Percentiles rank a stretch among this genome's conserved stretches.
These are phyloP conservation scores for Lerista edwardsae DNA, from an alignment of 2,797 vertebrate genomes.

Conservation along the genomic window DNA sequence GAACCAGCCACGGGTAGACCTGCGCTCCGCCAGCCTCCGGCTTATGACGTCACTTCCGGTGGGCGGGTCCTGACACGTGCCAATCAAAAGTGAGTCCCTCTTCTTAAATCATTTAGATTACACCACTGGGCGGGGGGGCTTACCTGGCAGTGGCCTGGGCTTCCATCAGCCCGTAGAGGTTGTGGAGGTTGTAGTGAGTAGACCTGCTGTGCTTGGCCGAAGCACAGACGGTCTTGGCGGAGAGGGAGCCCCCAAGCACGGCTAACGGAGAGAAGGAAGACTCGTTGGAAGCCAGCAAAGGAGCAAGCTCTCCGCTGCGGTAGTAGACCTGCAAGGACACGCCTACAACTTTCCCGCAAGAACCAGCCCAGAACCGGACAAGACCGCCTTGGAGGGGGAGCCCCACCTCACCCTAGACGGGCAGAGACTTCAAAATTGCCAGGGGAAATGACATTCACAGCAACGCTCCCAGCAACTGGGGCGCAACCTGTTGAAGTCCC, in stretches of 20 bases:
- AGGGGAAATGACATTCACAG: background rate
- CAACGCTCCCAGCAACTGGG: accelerated
- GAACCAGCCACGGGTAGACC: no score
- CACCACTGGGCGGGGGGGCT: background rate
- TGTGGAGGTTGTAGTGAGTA: conserved; percentile 89
- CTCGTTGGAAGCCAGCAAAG: background rate
- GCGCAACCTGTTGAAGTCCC: accelerated
- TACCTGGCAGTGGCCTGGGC: conserved; percentile 87
- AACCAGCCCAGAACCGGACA: no score
- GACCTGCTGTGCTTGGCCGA: conserved; percentile 82
- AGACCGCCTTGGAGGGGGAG: no score
- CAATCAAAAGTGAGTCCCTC: no score
- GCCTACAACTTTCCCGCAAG: no score
- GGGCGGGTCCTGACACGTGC: no score
- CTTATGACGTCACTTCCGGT: no score
- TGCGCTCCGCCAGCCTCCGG: no score
- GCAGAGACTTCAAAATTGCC: background rate
- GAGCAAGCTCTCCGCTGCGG: no score
- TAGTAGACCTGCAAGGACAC: background rate
- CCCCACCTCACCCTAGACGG: no score
- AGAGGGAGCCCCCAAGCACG: conserved; percentile 81
- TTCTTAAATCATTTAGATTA: no score
- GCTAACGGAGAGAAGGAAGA: conserved; percentile 68
- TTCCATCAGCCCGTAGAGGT: conserved; percentile 90
- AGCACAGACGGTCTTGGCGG: conserved; percentile 83